A percentile compares a stretch with the other conserved stretches of the same genome.
These are phyloP conservation scores for Bujurquina vittata DNA, from an alignment of 2,113 vertebrate genomes.

Conservation along the genomic window DNA sequence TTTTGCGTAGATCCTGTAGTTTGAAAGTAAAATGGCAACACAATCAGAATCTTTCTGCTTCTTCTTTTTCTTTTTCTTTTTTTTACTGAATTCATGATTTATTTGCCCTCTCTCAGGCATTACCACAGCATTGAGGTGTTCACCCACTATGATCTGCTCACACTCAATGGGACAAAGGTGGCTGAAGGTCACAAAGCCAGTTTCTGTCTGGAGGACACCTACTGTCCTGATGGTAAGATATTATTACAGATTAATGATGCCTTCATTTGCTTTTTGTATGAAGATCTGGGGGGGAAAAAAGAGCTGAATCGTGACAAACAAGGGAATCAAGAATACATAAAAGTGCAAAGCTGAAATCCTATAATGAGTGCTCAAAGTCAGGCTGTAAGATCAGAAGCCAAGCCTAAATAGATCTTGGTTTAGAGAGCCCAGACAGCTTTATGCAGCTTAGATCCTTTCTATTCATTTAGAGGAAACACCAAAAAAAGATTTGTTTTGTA, in stretches of 20 bases:
- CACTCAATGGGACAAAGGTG: conserved; percentile 92
- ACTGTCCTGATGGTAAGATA: conserved; percentile 86
- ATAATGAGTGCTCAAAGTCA: conserved; percentile 41
- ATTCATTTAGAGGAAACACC: conserved; percentile 10
- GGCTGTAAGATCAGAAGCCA: conserved; percentile 39
- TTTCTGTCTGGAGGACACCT: conserved; percentile 97
- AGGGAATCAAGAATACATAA: conserved; percentile 12
- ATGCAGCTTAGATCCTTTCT: conserved; percentile 8
- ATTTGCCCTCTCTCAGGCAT: conserved; percentile 80
- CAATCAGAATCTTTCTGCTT: background rate
- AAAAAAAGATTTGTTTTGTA: conserved; percentile 29
- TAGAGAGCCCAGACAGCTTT: conserved; percentile 31
- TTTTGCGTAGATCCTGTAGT: background rate
- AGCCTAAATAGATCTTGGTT: conserved; percentile 52
- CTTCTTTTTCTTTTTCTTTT: background rate
- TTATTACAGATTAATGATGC: background rate
- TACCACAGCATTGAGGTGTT: conserved; percentile 99
- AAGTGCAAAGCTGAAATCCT: conserved; percentile 38
- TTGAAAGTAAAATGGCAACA: background rate
- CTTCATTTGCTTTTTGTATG: background rate
- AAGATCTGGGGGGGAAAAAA: background rate
- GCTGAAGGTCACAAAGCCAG: conserved; percentile 98
- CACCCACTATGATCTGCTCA: conserved; percentile 96
- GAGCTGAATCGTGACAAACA: conserved; percentile 15
- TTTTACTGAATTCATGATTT: background rate